Evolutionary conservation across 2,113 vertebrate species (phyloP).

Genomic region (Gadus macrocephalus): DNA sequence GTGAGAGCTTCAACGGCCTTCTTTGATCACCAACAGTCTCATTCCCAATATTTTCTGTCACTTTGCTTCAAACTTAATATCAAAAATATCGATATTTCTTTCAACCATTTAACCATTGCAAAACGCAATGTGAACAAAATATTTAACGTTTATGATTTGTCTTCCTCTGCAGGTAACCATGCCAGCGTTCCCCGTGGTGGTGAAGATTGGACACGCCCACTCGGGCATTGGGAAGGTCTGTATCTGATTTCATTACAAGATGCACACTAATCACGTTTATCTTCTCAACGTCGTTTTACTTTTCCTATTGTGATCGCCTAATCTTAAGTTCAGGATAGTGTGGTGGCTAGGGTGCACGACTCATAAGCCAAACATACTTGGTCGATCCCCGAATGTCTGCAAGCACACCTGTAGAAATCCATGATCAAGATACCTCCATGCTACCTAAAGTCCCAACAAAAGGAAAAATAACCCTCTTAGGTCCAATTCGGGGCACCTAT

Average conservation of each 20-base stretch:
- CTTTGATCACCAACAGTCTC: too few relatives aligned
- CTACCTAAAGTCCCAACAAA: slow-evolving; percentile 1
- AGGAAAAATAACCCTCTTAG: too few relatives aligned
- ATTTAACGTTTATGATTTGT: not conserved
- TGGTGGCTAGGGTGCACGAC: too few relatives aligned
- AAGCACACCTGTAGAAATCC: not conserved
- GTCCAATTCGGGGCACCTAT: too few relatives aligned
- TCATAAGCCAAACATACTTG: too few relatives aligned
- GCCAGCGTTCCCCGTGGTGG: slow-evolving; percentile 95
- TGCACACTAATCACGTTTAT: not conserved
- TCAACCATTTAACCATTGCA: not conserved
- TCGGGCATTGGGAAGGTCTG: slow-evolving; percentile 97
- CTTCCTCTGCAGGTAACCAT: slow-evolving; percentile 68
- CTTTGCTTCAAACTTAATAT: not conserved
- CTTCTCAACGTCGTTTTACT: not conserved
- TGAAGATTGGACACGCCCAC: slow-evolving; percentile 99
- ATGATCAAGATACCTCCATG: not conserved
- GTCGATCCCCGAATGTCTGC: too few relatives aligned
- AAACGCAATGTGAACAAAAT: not conserved
- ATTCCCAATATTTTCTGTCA: too few relatives aligned
- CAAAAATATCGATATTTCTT: not conserved
- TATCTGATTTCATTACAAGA: not conserved
- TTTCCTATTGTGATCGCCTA: too few relatives aligned
- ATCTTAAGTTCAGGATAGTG: too few relatives aligned
- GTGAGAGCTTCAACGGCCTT: slow-evolving; percentile 60